Conservation (phyloP, 2,113 vertebrate genomes). For the Suncus etruscus region DNA sequence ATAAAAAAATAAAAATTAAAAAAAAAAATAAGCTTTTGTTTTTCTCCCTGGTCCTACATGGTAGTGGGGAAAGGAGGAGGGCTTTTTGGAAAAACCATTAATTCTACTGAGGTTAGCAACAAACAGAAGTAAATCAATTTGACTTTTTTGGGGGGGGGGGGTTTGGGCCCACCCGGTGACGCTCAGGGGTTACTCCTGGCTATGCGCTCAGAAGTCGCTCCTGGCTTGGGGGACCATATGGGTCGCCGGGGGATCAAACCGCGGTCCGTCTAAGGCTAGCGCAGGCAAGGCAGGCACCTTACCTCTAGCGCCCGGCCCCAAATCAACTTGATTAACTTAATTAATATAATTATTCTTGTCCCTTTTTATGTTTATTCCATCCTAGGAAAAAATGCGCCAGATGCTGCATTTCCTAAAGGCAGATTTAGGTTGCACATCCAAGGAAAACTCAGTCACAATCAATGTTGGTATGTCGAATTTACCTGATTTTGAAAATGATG, state of each 20-base stretch:
- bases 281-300: too few relatives aligned
- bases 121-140: not conserved
- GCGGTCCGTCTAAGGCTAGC: too few relatives aligned
- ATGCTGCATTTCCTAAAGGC: constrained; percentile 84
- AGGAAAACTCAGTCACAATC: fast-evolving
- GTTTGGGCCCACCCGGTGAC: too few relatives aligned
- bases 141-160: too few relatives aligned
- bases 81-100: not conserved
- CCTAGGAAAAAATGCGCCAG: constrained; percentile 87
- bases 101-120: constrained; percentile 8
- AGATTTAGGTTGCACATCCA: constrained; percentile 74
- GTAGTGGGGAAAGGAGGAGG: fast-evolving
- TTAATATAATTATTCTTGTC: not conserved
- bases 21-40: not conserved
- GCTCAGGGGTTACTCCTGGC: too few relatives aligned
- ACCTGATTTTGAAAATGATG: not conserved
- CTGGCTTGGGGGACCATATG: too few relatives aligned
- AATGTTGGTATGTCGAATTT: not conserved
- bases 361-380: constrained; percentile 11
- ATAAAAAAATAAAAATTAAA: too few relatives aligned
- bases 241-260: too few relatives aligned
- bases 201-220: too few relatives aligned
- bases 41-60: not conserved
- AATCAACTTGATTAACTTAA: not conserved
- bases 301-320: too few relatives aligned